Evolutionary conservation across 2,888 invertebrate genomes (phyloP).

Genomic region (Callyntrura sp.): DNA sequence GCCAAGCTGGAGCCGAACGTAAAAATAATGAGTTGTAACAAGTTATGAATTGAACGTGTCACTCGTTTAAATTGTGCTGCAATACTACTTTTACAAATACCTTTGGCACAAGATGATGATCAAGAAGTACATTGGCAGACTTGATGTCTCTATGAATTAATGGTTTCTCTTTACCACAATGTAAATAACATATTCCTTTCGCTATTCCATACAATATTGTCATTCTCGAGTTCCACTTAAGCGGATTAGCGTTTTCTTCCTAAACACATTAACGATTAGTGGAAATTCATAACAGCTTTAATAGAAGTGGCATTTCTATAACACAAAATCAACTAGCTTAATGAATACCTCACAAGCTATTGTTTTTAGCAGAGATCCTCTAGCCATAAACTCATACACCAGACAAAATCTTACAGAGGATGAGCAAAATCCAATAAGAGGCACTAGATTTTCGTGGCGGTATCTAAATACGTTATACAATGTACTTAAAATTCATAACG

Average conservation of each 20-base stretch:
- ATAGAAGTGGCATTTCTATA: too few species aligned
- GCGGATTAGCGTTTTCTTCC: slow-evolving; percentile 45
- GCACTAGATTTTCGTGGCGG: slow-evolving; percentile 91
- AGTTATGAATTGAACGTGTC: too few species aligned
- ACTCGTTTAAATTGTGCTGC: too few species aligned
- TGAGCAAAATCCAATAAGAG: slow-evolving; percentile 90
- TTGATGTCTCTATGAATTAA: slow-evolving; percentile 93
- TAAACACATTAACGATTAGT: too few species aligned
- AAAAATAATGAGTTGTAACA: not conserved
- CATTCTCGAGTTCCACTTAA: slow-evolving; percentile 88
- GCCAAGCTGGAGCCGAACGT: slow-evolving; percentile 87
- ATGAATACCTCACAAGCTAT: slow-evolving; percentile 87
- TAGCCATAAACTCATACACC: slow-evolving; percentile 91
- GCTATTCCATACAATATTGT: slow-evolving; percentile 89
- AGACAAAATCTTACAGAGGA: slow-evolving; percentile 90
- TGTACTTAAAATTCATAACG: too few species aligned
- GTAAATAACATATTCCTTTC: slow-evolving; percentile 90
- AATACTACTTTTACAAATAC: too few species aligned
- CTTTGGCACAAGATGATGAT: slow-evolving; percentile 89
- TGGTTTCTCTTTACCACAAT: slow-evolving; percentile 88
- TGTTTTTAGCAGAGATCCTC: slow-evolving; percentile 90
- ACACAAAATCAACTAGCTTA: too few species aligned
- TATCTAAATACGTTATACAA: too few species aligned
- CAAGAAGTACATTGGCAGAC: slow-evolving; percentile 92
- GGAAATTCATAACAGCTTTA: too few species aligned